These are phyloP conservation scores for Hipposideros larvatus DNA, from an alignment of 2,797 vertebrate genomes.

Conservation along the genomic window DNA sequence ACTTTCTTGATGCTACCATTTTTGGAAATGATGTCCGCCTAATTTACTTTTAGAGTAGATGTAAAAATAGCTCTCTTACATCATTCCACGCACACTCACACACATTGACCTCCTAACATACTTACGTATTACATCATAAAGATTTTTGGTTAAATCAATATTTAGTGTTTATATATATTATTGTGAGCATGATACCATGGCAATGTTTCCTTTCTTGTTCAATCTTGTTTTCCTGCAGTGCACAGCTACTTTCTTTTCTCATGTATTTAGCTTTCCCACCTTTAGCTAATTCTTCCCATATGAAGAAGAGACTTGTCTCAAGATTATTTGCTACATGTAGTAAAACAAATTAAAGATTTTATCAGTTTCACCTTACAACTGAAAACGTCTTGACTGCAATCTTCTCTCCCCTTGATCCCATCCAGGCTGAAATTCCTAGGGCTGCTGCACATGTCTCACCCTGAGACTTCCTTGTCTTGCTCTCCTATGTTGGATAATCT, in stretches of 20 bases:
- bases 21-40: neutral
- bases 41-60: conserved; percentile 1
- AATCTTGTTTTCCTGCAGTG: neutral
- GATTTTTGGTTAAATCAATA: neutral
- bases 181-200: neutral
- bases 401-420: neutral
- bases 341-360: neutral
- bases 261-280: neutral
- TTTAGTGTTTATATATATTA: neutral
- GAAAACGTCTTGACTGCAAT: neutral
- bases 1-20: neutral
- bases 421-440: neutral
- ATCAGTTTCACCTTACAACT: neutral
- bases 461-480: neutral
- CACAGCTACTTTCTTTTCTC: neutral
- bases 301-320: neutral
- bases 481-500: neutral
- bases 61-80: neutral
- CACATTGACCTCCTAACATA: neutral
- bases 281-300: conserved; percentile 38
- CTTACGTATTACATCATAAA: neutral
- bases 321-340: neutral
- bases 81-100: neutral
- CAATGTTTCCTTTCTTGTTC: neutral
- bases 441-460: neutral